Conservation (phyloP, 2,888 invertebrate genomes). For the Pyrocoelia pectoralis region DNA sequence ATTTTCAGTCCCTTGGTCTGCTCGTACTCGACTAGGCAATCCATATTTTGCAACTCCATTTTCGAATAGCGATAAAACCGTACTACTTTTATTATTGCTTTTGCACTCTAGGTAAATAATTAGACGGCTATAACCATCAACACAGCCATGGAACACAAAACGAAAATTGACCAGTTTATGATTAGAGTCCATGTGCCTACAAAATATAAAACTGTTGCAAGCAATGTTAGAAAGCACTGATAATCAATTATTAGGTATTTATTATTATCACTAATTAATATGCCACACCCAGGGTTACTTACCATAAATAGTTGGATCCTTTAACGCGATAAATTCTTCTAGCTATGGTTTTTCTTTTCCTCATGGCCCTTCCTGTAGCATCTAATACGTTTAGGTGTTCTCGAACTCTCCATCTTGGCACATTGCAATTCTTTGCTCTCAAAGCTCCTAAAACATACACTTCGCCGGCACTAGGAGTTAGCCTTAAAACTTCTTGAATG, state of each 20-base stretch:
- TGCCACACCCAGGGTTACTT: too few species aligned
- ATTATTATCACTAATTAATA: too few species aligned
- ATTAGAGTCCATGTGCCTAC: slow-evolving; percentile 12
- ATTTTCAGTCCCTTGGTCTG: not conserved
- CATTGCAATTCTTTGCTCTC: not conserved
- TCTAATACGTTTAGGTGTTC: not conserved
- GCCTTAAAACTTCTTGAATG: not conserved
- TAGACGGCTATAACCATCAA: slow-evolving; percentile 16
- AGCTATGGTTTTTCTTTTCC: not conserved
- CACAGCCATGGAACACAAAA: slow-evolving; percentile 19
- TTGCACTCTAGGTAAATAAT: slow-evolving; percentile 1
- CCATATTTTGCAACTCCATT: slow-evolving; percentile 12
- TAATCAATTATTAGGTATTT: not conserved
- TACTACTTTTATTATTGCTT: slow-evolving; percentile 12
- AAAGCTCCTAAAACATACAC: not conserved
- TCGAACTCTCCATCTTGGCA: not conserved
- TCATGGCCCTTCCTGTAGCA: not conserved
- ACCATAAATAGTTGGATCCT: slow-evolving; percentile 1
- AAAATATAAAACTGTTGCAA: not conserved
- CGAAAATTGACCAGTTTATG: slow-evolving; percentile 24
- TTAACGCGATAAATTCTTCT: not conserved
- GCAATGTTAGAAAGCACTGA: not conserved
- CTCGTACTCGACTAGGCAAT: slow-evolving; percentile 25
- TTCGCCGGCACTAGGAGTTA: not conserved
- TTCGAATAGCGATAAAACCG: slow-evolving; percentile 20